Base-by-base conservation (phyloP, 2,888 invertebrate species). In the Drosophila sordidapex region DNA sequence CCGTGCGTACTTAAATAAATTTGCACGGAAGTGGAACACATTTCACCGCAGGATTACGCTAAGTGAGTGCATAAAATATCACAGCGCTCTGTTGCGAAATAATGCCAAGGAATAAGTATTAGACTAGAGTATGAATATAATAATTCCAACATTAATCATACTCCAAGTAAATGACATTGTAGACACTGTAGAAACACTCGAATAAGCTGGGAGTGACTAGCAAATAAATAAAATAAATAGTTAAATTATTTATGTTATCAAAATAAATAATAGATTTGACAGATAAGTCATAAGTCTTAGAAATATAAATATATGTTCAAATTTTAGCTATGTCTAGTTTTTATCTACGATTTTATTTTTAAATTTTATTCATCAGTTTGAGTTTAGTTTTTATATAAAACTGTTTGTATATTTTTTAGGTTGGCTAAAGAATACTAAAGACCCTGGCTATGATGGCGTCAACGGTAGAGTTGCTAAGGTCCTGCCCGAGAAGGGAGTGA, bases 1-100 rank as follows among this genome's bases (percentile, higher is more conserved):
- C 71, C 57, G 31, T 38, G 31, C 52, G 49, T 56, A 48, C 61
- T 66, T 52, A 60, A 76, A 66, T 70, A 71, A 52, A 82, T 79
- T 71, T 60, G 18, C 65, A 67, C 72, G 73, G 56, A 83, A 87
- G 73, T 74, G 73, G 70, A 67, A 52, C 67, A 82, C 87, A 84
- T 84, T 82, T 79, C 87, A 74, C 82, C 79, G 64, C 70, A 66
- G 82, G 89, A 86, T 89, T 87, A 83, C 65, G 63, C 79, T 73
- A 78, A 78, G 78, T 80, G 79, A 83, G 70, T 81, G 81, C 49
- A 87, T 82, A 63, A 79, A 70, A 60, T 54, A 36, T 18, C 31
- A 40, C 27, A 46, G 25, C 49, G 15, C n/a, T 33, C 8, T 27
- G 58, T 31, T 49, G 67, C 36, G 31, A 43, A 29, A n/a, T 43